phyloP scores from a whole-genome alignment of 2,888 invertebrate species.

The Metallyticus violacea region DNA sequence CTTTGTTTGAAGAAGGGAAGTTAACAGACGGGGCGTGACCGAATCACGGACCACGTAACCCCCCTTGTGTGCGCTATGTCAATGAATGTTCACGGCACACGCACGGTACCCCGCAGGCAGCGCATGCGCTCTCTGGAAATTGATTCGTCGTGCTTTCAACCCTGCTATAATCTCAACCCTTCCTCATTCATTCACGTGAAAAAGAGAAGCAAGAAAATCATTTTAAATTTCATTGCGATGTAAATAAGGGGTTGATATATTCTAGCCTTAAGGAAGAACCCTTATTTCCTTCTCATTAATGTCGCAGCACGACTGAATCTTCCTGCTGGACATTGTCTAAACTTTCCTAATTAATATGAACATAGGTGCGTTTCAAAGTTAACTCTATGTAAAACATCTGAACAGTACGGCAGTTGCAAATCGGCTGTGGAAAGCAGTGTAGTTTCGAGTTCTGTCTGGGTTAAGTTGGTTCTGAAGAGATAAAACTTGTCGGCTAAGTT shows the following conservation, averaged over 20 bases:
- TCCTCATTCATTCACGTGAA: not conserved
- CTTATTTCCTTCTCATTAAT: not conserved
- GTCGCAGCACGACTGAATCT: not conserved
- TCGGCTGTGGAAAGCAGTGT: no score
- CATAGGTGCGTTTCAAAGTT: no score
- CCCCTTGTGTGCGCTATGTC: not conserved
- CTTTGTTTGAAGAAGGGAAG: not conserved
- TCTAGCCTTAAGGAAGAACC: not conserved
- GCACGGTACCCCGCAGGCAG: not conserved
- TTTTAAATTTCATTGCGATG: not conserved
- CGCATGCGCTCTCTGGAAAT: not conserved
- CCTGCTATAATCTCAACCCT: not conserved
- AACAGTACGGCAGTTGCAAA: no score
- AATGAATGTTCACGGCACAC: not conserved
- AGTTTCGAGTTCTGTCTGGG: no score
- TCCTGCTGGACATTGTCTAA: not conserved
- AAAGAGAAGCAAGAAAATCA: not conserved
- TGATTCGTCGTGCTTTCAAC: not conserved
- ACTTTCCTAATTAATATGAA: not conserved
- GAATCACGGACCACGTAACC: not conserved
- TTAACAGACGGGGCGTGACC: not conserved
- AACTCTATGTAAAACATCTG: no score
- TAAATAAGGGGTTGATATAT: not conserved
- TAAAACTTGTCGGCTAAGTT: no score
- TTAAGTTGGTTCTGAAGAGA: no score